Conservation (phyloP, 2,797 vertebrate species). For the Adrianichthys oophorus region DNA sequence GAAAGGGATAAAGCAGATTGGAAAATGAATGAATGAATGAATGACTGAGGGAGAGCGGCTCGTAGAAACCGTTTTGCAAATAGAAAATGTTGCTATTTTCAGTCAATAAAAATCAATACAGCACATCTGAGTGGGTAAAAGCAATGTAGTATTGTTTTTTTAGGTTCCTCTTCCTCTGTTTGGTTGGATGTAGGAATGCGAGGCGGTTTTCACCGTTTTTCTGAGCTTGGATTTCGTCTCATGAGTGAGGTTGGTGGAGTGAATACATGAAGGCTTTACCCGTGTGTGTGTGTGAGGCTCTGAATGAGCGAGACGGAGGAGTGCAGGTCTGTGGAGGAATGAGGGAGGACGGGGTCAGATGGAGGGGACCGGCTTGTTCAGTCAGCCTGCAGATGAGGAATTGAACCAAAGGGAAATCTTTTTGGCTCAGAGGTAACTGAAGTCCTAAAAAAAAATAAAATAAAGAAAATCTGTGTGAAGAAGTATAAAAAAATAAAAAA, state of each 20-base stretch:
- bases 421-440: conserved; percentile 7
- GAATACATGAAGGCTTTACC: not conserved
- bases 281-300: conserved; percentile 16
- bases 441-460: conserved; percentile 31
- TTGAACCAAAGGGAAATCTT: conserved; percentile 60
- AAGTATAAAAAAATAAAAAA: conserved; percentile 5
- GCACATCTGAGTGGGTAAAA: conserved; percentile 29
- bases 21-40: too few relatives aligned
- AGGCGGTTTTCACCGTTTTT: conserved; percentile 10
- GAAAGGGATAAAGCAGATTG: too few relatives aligned
- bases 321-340: conserved; percentile 64
- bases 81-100: conserved; percentile 44
- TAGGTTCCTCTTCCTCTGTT: conserved; percentile 38
- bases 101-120: conserved; percentile 34
- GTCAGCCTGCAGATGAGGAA: conserved; percentile 62
- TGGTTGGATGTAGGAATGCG: conserved; percentile 52
- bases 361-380: conserved; percentile 67
- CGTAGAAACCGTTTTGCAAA: conserved; percentile 50
- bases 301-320: conserved; percentile 38
- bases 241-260: conserved; percentile 60
- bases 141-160: conserved; percentile 23
- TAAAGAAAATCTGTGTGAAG: conserved; percentile 37
- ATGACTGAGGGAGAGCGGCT: conserved; percentile 47
- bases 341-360: conserved; percentile 71
- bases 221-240: conserved; percentile 42